Conservation (phyloP, 2,888 invertebrate species). For the Allygus modestus region DNA sequence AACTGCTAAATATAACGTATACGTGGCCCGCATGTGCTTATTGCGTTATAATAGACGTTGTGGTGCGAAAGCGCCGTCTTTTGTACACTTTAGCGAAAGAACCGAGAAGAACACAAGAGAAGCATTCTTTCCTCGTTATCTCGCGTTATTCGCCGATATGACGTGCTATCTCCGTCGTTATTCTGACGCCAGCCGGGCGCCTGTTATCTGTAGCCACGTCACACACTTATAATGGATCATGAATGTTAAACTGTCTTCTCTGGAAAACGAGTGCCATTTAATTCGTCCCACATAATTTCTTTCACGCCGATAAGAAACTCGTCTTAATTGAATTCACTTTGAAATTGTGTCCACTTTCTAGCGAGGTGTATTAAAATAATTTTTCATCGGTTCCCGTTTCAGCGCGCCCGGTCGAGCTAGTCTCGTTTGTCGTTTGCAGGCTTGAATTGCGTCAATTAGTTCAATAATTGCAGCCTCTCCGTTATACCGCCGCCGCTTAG, state of each 20-base stretch:
- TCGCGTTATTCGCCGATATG: slow-evolving; percentile 5
- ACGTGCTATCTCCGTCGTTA: neutral
- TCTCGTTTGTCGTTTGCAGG: neutral
- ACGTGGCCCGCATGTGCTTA: too few species aligned
- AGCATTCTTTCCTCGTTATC: neutral
- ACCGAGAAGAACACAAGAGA: too few species aligned
- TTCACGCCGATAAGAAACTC: neutral
- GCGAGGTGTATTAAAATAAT: neutral
- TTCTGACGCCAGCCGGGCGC: slow-evolving; percentile 23
- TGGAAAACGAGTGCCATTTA: neutral
- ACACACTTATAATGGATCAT: neutral
- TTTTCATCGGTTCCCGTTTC: neutral
- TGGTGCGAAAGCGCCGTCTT: too few species aligned
- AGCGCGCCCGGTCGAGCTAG: neutral
- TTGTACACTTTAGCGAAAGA: too few species aligned
- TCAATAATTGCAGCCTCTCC: neutral
- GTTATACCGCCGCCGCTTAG: neutral
- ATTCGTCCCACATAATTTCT: neutral
- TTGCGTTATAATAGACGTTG: too few species aligned
- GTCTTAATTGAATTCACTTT: neutral
- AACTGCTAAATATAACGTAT: too few species aligned
- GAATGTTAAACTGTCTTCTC: neutral
- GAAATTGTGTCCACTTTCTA: neutral
- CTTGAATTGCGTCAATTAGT: neutral
- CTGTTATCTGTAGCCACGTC: neutral